Base-by-base conservation (phyloP, 2,888 invertebrate species). In the Pseudoips prasinana region DNA sequence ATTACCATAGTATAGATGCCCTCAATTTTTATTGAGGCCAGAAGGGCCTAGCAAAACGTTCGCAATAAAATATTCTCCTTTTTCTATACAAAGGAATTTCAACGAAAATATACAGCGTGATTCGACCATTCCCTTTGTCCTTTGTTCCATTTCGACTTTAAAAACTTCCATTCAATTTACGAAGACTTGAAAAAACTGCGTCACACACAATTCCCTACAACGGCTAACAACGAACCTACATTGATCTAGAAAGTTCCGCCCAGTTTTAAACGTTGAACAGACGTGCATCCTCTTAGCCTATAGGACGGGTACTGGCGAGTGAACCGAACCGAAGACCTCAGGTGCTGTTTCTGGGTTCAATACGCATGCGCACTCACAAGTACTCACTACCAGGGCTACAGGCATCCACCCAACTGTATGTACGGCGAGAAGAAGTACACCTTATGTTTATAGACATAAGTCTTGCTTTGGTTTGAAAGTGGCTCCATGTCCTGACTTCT, bases 281-380 rank as follows among this genome's bases (percentile, higher is more conserved):
- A 49, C 63, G 48, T 50, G 43, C 36, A 33, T 24, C 39, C 46
- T 29, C 37, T 29, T 29, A 41, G 33, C 43, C 36, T 38, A 33
- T 42, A 44, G 38, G 42, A 46, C 33, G 50, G 40, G 35, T 51
- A 76, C 71, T 75, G 57, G 46, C 46, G 38, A 29, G 25, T 31
- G 14, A 35, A 29, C 33, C 30, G 40, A 61, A 63, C 67, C 65
- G 64, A 54, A 63, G 61, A 64, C 63, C 70, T 55, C 57, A 57
- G 58, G 71, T 72, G 71, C 54, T 53, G 54, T 47, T 61, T 57
- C 65, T 53, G 65, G 57, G 74, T 77, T 74, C 78, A 76, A 44
- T 49, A 53, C 74, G 75, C 79, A 73, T 68, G 79, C 79, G 77
- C 58, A 51, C 19, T 30, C 17, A 19, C 26, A 54, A 51, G 77